Evolutionary conservation across 2,888 invertebrate species (phyloP).

Genomic region (Cecidostiba fungosa): DNA sequence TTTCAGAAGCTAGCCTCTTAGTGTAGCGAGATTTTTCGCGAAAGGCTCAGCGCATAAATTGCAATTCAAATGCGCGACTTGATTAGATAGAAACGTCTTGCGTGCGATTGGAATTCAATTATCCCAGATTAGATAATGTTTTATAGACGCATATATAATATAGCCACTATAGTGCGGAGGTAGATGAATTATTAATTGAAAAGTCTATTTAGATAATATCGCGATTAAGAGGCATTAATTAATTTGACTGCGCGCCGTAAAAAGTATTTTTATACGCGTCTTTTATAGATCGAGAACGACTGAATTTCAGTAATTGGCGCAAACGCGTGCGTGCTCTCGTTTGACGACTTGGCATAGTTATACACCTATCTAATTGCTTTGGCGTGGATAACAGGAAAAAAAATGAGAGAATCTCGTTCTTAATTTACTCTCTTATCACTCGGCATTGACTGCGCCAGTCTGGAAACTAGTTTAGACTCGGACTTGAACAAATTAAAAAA

Average conservation of each 20-base stretch:
- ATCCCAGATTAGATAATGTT: slow-evolving; percentile 44
- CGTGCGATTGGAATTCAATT: slow-evolving; percentile 50
- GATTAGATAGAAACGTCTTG: slow-evolving; percentile 43
- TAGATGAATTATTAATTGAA: slow-evolving; percentile 50
- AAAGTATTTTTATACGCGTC: background rate
- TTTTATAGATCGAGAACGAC: background rate
- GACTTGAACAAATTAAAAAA: background rate
- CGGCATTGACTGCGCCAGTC: background rate
- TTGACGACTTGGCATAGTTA: background rate
- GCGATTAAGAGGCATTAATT: slow-evolving; percentile 25
- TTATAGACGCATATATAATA: slow-evolving; percentile 20
- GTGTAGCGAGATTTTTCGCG: background rate
- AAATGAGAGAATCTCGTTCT: background rate
- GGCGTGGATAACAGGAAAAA: background rate
- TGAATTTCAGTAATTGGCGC: slow-evolving; percentile 8
- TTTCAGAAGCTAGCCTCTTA: background rate
- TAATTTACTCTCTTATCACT: slow-evolving; percentile 8
- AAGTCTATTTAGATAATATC: slow-evolving; percentile 39
- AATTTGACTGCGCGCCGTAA: background rate
- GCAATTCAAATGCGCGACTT: slow-evolving; percentile 20
- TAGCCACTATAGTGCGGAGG: background rate
- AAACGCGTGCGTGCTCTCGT: slow-evolving; percentile 6
- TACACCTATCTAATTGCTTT: slow-evolving; percentile 10
- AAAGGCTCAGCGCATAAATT: slow-evolving; percentile 4
- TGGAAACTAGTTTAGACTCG: background rate